These are phyloP conservation scores for Charaxes varanes DNA, from an alignment of 1,140 invertebrate species.

Conservation along the genomic window DNA sequence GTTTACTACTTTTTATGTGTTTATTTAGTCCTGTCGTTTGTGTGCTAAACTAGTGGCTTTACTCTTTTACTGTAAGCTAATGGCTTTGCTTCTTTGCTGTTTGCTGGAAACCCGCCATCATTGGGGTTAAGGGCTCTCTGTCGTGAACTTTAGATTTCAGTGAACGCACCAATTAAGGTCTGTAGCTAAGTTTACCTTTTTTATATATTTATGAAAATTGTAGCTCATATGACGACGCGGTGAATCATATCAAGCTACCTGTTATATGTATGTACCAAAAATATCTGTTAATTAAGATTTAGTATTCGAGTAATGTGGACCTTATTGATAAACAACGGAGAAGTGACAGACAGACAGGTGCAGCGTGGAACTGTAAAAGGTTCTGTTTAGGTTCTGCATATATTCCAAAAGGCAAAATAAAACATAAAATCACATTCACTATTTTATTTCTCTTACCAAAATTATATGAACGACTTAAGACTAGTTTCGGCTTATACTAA, in stretches of 20 bases:
- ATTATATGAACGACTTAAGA: conserved; percentile 56
- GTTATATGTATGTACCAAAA: too few relatives aligned
- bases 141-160: not conserved
- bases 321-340: too few relatives aligned
- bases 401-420: too few relatives aligned
- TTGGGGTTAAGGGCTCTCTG: conserved; percentile 6
- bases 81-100: conserved; percentile 6
- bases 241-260: too few relatives aligned
- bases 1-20: conserved; percentile 18
- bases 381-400: not conserved
- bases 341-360: too few relatives aligned
- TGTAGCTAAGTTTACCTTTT: not conserved
- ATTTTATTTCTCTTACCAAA: conserved; percentile 31
- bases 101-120: conserved; percentile 10
- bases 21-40: conserved; percentile 18
- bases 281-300: too few relatives aligned
- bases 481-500: conserved; percentile 45
- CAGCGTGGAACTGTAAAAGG: not conserved
- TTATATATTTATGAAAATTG: too few relatives aligned
- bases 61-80: too few relatives aligned
- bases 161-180: not conserved
- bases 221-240: too few relatives aligned
- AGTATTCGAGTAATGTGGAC: too few relatives aligned
- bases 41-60: conserved; percentile 12
- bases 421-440: conserved; percentile 23